Base-by-base conservation (phyloP, 2,888 invertebrate genomes). In the Eupithecia pulchellata region DNA sequence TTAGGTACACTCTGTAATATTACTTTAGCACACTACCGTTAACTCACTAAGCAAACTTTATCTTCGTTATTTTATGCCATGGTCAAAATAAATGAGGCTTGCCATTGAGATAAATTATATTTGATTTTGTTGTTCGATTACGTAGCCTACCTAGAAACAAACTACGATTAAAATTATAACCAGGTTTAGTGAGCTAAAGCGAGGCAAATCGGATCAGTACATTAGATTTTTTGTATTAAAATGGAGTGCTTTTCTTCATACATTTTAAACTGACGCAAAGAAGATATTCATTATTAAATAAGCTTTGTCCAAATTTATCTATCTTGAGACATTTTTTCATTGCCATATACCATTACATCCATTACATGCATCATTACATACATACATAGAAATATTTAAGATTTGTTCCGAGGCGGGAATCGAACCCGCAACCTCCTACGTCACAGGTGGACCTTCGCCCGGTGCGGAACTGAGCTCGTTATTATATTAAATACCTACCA, bases 41-140 rank as follows among this genome's bases (percentile, higher is more conserved):
- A 76, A 76, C 71, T 25, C 36, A n/a, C 68, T 57, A 42, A 57
- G 69, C 68, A 72, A 75, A 75, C 67, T 42, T 55, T 70, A 64
- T 36, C 34, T 32, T 60, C 66, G 63, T 70, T 57, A 63, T 71
- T 61, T 52, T 63, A 66, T 64, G 73, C 64, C 77, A 73, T 27
- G 77, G 74, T 61, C 75, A 58, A n/a, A n/a, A n/a, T n/a, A n/a
- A 32, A 27, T 66, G 70, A 61, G 66, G 64, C 55, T 70, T 69
- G 61, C 32, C 68, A 72, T 64, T 64, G 68, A 72, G 61, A 57
- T 62, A 57, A 20, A 32, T 30, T 61, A 30, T 61, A 52, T 65
- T 65, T 60, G 36, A 52, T 25, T 32, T n/a, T 32, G 61, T 34
- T 13, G 13, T 25, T 11, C 20, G 34, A 61, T 52, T 52, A 52